A percentile compares a stretch with the other conserved stretches of the same genome.
Evolutionary conservation across 2,888 invertebrate species (phyloP).

Genomic region (Diachrysia chrysitis): DNA sequence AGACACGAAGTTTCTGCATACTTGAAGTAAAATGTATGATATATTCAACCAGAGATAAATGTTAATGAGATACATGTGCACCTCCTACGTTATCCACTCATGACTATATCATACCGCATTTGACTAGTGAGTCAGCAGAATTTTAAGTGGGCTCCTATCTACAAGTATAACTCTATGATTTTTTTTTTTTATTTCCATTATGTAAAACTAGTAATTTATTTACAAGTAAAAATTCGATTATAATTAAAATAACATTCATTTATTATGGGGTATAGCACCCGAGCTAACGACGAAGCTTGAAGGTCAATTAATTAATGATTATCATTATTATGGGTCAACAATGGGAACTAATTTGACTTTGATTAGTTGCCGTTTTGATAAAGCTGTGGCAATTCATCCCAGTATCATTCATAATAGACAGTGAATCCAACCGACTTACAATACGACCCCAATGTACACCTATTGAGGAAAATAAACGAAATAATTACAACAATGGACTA

Average conservation of each 20-base stretch:
- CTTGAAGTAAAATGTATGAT: conserved; percentile 17
- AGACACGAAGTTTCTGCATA: conserved; percentile 21
- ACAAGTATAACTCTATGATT: background rate
- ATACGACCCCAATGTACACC: conserved; percentile 41
- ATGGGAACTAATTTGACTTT: conserved; percentile 30
- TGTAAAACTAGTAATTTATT: background rate
- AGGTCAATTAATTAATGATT: background rate
- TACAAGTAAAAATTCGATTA: background rate
- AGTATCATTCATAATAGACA: conserved; percentile 39
- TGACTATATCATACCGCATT: background rate
- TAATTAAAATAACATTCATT: background rate
- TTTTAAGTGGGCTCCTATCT: background rate
- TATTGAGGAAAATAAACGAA: conserved; percentile 53
- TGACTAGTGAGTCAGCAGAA: background rate
- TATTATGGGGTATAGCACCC: background rate
- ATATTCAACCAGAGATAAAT: conserved; percentile 34
- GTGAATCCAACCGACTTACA: conserved; percentile 36
- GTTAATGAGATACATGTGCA: conserved; percentile 33
- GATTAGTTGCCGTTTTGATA: conserved; percentile 16
- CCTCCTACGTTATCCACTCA: background rate
- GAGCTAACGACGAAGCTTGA: background rate
- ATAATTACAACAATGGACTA: conserved; percentile 52
- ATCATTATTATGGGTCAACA: background rate
- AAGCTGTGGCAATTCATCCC: conserved; percentile 21
- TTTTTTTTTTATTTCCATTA: background rate